These are phyloP conservation scores for Oxycera nigricornis DNA, from an alignment of 2,888 invertebrate genomes.

Conservation along the genomic window DNA sequence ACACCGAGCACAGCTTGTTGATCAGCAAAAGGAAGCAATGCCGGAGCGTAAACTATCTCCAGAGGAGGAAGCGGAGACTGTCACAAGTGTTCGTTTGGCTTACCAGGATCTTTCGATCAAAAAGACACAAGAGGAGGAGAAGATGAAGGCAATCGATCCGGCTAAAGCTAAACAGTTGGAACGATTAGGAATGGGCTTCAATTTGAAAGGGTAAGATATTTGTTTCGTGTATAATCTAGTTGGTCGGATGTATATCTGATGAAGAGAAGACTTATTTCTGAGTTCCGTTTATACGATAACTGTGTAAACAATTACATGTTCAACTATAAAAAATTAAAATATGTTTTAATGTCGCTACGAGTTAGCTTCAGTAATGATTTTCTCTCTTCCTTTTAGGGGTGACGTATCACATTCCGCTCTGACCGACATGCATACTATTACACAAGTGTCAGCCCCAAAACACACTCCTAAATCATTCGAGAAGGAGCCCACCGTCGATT, in stretches of 20 bases:
- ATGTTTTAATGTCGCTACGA: too few species aligned
- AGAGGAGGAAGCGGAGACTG: constrained; percentile 74
- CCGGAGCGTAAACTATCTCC: constrained; percentile 58
- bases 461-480: constrained; percentile 61
- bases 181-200: constrained; percentile 90
- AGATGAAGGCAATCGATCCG: constrained; percentile 76
- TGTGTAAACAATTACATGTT: too few species aligned
- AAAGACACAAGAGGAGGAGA: constrained; percentile 75
- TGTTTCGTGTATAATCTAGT: not conserved
- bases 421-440: constrained; percentile 89
- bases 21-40: constrained; percentile 70
- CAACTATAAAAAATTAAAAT: too few species aligned
- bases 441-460: constrained; percentile 75
- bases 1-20: constrained; percentile 84
- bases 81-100: constrained; percentile 74
- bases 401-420: constrained; percentile 85
- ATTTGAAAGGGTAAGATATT: constrained; percentile 53
- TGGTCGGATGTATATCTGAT: too few species aligned
- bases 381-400: constrained; percentile 57
- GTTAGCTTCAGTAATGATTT: not conserved
- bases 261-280: too few species aligned
- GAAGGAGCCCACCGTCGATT: constrained; percentile 54
- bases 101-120: constrained; percentile 79
- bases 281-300: too few species aligned
- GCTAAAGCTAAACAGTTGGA: constrained; percentile 88